Evolutionary conservation across 2,888 invertebrate genomes (phyloP), one percentile per base, ranked within the genome.

Genomic region (Andrena bicolor): DNA sequence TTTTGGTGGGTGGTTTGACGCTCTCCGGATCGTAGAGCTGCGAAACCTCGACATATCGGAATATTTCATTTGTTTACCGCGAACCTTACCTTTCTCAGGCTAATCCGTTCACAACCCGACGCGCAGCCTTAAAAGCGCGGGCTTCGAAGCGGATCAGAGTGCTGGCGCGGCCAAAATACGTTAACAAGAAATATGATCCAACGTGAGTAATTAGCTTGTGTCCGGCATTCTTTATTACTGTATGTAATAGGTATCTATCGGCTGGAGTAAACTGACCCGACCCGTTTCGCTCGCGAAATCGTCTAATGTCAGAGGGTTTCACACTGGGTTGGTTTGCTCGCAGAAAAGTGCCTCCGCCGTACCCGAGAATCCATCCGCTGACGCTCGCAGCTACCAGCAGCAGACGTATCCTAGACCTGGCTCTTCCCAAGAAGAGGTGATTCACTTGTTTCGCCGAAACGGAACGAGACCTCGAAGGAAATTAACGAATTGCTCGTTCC

Each of bases 121-220:
- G 87, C 4, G 66, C 89, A 1, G 92, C 91, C 13, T 82, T 92
- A 16, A 89, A 49, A 80, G 87, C 88, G 58, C 90, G 83, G 5
- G 80, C 91, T 0, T 90, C 89, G 64, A 91, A 87, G 78, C 90
- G 92, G 48, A 88, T 92, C 72, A 90, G 87, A 83, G 88, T 89
- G 65, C 90, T 92, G 92, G 90, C 92, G 6, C 85, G 80, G 53
- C 92, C 92, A 13, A 86, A 86, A 75, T 58, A 56, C 79, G 41
- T 89, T 66, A 84, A 56, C 32, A 89, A 88, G 82, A 92, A 90
- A 88, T 91, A 87, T 72, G 88, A 90, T 58, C 74, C 85, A n/a
- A 35, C 68, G 91, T 91, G 86, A 91, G 90, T 86, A 81, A 60
- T 73, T 58, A 48, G 4, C 30, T 5, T 49, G 30, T 30, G 1